Conservation (phyloP, 2,113 vertebrate species). For the Cyrtonyx montezumae region DNA sequence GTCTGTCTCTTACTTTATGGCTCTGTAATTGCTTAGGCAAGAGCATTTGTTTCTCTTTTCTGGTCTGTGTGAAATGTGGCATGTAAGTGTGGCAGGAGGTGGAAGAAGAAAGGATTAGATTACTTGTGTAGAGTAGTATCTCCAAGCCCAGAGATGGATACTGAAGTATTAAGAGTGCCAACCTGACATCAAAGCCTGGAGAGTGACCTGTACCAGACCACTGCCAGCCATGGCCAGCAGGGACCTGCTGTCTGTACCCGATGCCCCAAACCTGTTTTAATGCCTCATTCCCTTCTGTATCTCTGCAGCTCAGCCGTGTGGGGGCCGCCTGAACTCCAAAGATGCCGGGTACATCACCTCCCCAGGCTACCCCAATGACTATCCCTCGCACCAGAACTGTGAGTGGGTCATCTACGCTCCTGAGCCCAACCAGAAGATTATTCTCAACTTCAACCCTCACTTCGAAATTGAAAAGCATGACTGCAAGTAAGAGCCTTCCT, state of each 20-base stretch:
- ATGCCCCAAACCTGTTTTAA: slow-evolving; percentile 18
- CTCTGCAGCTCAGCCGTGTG: slow-evolving; percentile 82
- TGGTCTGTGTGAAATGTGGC: slow-evolving; percentile 58
- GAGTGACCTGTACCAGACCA: slow-evolving; percentile 39
- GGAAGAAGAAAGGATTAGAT: background rate
- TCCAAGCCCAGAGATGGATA: slow-evolving; percentile 62
- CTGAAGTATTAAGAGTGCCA: background rate
- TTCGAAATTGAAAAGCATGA: slow-evolving; percentile 98
- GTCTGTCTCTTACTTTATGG: slow-evolving; percentile 44
- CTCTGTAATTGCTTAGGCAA: slow-evolving; percentile 49
- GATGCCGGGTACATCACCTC: slow-evolving; percentile 97
- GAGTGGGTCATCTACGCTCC: slow-evolving; percentile 95
- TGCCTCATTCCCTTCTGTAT: slow-evolving; percentile 41
- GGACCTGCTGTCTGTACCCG: background rate
- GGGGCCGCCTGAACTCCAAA: slow-evolving; percentile 90
- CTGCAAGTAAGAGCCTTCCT: slow-evolving; percentile 88
- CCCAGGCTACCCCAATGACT: slow-evolving; percentile 96
- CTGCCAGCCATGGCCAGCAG: background rate
- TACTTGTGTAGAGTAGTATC: slow-evolving; percentile 40
- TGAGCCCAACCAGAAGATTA: slow-evolving; percentile 92
- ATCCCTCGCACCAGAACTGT: slow-evolving; percentile 96
- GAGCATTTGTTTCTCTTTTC: slow-evolving; percentile 68
- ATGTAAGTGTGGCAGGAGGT: slow-evolving; percentile 6
- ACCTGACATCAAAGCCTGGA: slow-evolving; percentile 42
- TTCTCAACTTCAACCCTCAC: slow-evolving; percentile 99